Base-by-base conservation (phyloP, 2,113 vertebrate species). In the Entosphenus tridentatus region DNA sequence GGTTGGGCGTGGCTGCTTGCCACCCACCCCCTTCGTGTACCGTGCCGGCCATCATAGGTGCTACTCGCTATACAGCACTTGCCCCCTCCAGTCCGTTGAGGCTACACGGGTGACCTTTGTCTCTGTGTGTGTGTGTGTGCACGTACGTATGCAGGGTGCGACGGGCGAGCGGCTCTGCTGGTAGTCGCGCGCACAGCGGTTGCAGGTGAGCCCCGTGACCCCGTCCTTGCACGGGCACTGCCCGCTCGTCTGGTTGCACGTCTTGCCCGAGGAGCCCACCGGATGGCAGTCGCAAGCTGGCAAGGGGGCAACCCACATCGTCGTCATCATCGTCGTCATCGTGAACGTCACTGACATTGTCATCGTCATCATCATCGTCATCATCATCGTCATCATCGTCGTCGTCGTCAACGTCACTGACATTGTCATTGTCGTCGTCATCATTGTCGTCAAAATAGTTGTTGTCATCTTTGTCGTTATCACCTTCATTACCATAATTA, bases 191-290 rank as follows among this genome's bases (percentile, higher is more conserved):
- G 92, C 87, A 1, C 92, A 97, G 78, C 92, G 86, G 79, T 97
- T 97, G 86, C 92, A 97, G 10, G 87, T 97, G 84, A 93, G 85
- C 76, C 92, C 92, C 1, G 91, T 91, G 84, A 97, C 92, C 0
- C 92, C 92, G 14, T 97, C 92, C 80, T 97, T 97, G 81, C 92
- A 97, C 79, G 92, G 92, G 82, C 92, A 97, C 76, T 97, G 92
- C 75, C 92, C 92, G 14, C 90, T 97, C 76, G 92, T 97, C 77
- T 97, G 92, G 83, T 97, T 97, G 82, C 92, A 97, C 82, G 92
- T 97, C 82, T 97, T 95, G 79, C 92, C 92, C 55, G 92, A 90
- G 0, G 92, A 90, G 2, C 92, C 92, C 83, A 97, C 92, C 6
- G 92, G 92, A 80, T 97, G 92, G 79, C 92, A 97, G 79, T 97